Conservation (phyloP, 2,797 vertebrate genomes). For the Chelmon rostratus region DNA sequence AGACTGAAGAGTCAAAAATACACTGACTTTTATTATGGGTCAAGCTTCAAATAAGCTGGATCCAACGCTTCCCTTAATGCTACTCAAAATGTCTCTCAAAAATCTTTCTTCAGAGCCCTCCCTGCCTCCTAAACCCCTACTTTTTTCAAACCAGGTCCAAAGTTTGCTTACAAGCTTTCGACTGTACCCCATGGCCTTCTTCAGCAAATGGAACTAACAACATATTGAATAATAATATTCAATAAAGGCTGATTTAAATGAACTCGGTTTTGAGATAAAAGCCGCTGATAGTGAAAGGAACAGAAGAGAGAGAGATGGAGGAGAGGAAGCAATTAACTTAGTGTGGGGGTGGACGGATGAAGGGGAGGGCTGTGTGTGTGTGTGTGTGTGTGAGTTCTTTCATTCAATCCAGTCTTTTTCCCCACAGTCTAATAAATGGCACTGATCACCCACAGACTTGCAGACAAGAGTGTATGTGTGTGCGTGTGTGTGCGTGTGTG, state of each 20-base stretch:
- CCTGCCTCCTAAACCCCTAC: too few relatives aligned
- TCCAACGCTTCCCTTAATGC: not conserved
- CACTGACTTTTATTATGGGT: not conserved
- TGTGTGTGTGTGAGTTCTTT: conserved; percentile 54
- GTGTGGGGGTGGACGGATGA: conserved; percentile 52
- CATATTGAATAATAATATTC: too few relatives aligned
- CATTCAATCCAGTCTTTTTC: conserved; percentile 62
- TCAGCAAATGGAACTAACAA: too few relatives aligned
- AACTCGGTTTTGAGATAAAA: conserved; percentile 24
- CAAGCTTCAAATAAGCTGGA: not conserved
- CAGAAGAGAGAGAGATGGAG: conserved; percentile 43
- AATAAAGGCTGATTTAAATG: not conserved
- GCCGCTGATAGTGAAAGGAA: conserved; percentile 25
- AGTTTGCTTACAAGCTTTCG: too few relatives aligned
- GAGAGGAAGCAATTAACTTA: conserved; percentile 71
- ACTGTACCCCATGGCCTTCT: too few relatives aligned
- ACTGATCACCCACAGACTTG: conserved; percentile 76
- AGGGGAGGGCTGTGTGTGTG: conserved; percentile 46
- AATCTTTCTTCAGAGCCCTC: not conserved
- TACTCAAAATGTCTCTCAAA: too few relatives aligned
- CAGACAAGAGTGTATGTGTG: conserved; percentile 64
- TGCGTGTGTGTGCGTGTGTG: conserved; percentile 9
- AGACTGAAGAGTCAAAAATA: not conserved
- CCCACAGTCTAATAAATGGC: conserved; percentile 75
- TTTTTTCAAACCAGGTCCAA: not conserved